A percentile compares a stretch with the other conserved stretches of the same genome.
Evolutionary conservation across 2,113 vertebrate genomes (phyloP).

Genomic region (Psophia crepitans): DNA sequence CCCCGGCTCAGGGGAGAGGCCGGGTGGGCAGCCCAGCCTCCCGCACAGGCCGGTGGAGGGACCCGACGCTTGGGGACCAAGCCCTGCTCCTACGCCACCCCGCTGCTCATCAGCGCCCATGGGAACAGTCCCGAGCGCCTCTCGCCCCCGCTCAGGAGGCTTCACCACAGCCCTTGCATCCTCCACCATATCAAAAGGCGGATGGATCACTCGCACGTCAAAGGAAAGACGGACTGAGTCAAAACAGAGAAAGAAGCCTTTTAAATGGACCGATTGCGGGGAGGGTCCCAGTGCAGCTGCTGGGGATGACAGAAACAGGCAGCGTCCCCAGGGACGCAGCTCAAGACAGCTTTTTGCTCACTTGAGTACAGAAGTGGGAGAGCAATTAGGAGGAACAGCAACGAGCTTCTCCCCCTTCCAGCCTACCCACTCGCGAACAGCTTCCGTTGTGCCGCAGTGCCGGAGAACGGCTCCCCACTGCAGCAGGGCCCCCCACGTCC

Average conservation of each 20-base stretch:
- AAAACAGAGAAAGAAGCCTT: neutral
- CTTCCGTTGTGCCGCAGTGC: neutral
- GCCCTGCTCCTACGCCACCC: neutral
- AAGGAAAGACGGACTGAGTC: neutral
- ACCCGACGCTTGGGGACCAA: neutral
- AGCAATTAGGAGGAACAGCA: conserved; percentile 42
- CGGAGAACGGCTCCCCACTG: neutral
- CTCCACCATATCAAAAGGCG: neutral
- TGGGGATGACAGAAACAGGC: neutral
- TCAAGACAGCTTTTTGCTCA: neutral
- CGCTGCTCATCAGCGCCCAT: rapidly evolving
- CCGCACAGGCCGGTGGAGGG: rapidly evolving
- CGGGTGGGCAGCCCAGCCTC: neutral
- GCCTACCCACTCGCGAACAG: neutral
- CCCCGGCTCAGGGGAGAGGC: neutral
- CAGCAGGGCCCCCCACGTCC: neutral
- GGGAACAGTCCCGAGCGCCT: neutral
- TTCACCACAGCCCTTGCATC: neutral
- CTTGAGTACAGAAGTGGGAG: conserved; percentile 43
- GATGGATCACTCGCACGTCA: neutral
- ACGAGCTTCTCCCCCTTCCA: neutral
- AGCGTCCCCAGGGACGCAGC: neutral
- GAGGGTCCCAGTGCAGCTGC: neutral
- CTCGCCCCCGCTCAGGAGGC: neutral
- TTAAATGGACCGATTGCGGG: neutral